A percentile compares a stretch with the other conserved stretches of the same genome.
Evolutionary conservation across 2,888 invertebrate species (phyloP).

Genomic region (Toxonevra muliebris): DNA sequence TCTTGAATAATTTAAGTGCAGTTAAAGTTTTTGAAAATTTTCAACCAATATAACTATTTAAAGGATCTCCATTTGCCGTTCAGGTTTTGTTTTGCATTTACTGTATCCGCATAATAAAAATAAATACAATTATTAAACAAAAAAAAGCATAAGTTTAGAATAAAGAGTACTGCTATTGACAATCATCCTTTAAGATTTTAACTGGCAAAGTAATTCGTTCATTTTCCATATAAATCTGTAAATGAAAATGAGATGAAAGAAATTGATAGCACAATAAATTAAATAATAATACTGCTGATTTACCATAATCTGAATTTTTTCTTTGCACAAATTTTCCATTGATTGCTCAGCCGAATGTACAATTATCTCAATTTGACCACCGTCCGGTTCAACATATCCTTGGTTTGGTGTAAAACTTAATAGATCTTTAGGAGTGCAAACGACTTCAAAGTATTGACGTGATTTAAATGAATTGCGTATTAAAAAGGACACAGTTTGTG

Average conservation of each 20-base stretch:
- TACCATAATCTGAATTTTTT: slow-evolving; percentile 16
- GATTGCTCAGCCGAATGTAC: slow-evolving; percentile 38
- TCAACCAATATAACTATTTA: no score
- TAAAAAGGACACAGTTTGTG: slow-evolving; percentile 36
- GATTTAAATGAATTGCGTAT: slow-evolving; percentile 52
- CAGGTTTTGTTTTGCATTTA: no score
- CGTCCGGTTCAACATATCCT: slow-evolving; percentile 53
- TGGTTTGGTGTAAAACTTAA: slow-evolving; percentile 54
- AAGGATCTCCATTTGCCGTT: no score
- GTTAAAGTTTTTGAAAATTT: no score
- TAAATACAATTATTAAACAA: background rate
- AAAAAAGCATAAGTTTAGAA: background rate
- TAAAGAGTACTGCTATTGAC: background rate
- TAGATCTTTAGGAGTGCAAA: slow-evolving; percentile 50
- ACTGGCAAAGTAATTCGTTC: slow-evolving; percentile 61
- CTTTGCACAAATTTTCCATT: slow-evolving; percentile 17
- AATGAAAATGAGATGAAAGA: slow-evolving; percentile 19
- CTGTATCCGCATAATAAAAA: background rate
- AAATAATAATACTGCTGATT: background rate
- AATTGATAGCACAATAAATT: background rate
- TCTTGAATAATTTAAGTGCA: no score
- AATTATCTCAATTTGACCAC: slow-evolving; percentile 49
- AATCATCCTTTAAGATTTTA: slow-evolving; percentile 29
- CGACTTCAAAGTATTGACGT: slow-evolving; percentile 56
- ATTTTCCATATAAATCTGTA: slow-evolving; percentile 56